These are phyloP conservation scores for Chaetodon auriga DNA, from an alignment of 2,113 vertebrate species.

Conservation along the genomic window DNA sequence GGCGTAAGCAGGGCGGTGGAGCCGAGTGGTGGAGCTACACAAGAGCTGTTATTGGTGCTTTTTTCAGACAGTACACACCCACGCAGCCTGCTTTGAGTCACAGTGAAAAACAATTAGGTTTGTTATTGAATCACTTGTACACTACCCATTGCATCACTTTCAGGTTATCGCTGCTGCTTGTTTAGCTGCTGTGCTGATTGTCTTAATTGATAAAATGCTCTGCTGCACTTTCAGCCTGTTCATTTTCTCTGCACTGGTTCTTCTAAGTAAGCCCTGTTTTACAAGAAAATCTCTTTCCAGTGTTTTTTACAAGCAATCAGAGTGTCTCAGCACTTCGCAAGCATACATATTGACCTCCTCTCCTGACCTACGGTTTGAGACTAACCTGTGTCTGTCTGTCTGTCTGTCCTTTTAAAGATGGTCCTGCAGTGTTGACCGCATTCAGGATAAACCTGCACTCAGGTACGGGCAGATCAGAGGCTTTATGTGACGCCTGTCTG, in stretches of 20 bases:
- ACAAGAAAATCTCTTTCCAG: background rate
- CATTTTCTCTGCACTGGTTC: background rate
- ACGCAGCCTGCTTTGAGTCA: slow-evolving; percentile 52
- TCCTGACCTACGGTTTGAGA: background rate
- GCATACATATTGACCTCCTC: background rate
- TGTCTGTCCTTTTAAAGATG: slow-evolving; percentile 77
- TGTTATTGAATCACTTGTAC: slow-evolving; percentile 23
- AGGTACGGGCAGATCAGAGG: slow-evolving; percentile 80
- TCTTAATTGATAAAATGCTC: background rate
- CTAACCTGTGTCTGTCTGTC: slow-evolving; percentile 56
- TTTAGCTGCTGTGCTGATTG: slow-evolving; percentile 7
- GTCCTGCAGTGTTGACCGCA: slow-evolving; percentile 78
- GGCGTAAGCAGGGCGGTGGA: background rate
- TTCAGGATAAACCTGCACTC: slow-evolving; percentile 80
- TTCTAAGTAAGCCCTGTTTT: background rate
- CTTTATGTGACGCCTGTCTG: slow-evolving; percentile 76
- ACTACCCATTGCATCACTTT: background rate
- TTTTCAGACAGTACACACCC: slow-evolving; percentile 20
- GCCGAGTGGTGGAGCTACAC: slow-evolving; percentile 6
- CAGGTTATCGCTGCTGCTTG: background rate
- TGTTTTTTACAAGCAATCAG: background rate
- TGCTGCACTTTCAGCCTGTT: background rate
- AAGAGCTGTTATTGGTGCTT: slow-evolving; percentile 3
- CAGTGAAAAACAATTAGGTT: slow-evolving; percentile 32
- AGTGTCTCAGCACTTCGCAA: background rate